Percentiles rank a stretch among this genome's conserved stretches.
These are phyloP conservation scores for Sphaerodactylus townsendi DNA, from an alignment of 2,113 vertebrate genomes.

Conservation along the genomic window DNA sequence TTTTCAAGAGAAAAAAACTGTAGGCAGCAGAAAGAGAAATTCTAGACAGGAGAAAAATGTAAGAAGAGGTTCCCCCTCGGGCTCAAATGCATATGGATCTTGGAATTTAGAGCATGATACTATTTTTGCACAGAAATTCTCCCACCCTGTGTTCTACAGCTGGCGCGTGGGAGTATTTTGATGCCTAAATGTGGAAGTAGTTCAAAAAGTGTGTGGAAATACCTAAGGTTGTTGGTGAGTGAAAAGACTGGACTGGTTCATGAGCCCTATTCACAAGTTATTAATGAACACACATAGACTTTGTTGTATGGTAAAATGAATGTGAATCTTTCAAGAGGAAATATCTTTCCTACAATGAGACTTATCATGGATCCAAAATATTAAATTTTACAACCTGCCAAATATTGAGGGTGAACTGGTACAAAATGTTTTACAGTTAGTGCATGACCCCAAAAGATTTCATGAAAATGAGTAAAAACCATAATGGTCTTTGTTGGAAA, in stretches of 20 bases:
- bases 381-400: too few relatives aligned
- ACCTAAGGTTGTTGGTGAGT: not conserved
- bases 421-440: too few relatives aligned
- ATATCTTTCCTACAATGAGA: too few relatives aligned
- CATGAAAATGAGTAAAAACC: too few relatives aligned
- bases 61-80: not conserved
- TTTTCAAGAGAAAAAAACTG: not conserved
- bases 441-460: too few relatives aligned
- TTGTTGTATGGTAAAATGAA: too few relatives aligned
- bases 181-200: not conserved
- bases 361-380: too few relatives aligned
- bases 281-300: too few relatives aligned
- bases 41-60: not conserved
- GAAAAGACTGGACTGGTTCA: not conserved
- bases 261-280: too few relatives aligned
- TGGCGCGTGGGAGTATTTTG: not conserved
- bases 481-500: too few relatives aligned
- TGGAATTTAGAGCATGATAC: not conserved
- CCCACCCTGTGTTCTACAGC: not conserved
- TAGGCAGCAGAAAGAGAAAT: not conserved
- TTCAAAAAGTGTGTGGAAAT: not conserved
- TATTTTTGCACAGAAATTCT: constrained; percentile 3
- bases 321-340: too few relatives aligned
- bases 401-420: too few relatives aligned
- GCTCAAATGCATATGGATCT: not conserved